These are phyloP conservation scores for Prionailurus bengalensis DNA, from an alignment of 2,113 vertebrate species.

Conservation along the genomic window DNA sequence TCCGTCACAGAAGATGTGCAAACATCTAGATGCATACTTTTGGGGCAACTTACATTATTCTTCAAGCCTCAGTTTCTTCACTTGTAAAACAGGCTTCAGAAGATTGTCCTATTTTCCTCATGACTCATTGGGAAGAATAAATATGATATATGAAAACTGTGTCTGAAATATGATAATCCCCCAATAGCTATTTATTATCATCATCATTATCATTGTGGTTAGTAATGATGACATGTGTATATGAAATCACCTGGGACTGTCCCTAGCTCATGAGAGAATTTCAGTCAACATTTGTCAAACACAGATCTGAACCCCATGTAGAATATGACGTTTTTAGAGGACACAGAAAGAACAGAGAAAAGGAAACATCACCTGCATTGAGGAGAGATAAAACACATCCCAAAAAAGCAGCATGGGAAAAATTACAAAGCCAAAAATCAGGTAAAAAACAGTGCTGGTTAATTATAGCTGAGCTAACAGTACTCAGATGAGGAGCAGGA, in stretches of 20 bases:
- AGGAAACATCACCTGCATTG: not conserved
- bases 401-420: not conserved
- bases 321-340: not conserved
- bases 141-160: not conserved
- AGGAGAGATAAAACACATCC: not conserved
- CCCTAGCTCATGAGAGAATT: not conserved
- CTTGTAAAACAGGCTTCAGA: not conserved
- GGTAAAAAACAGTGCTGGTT: not conserved
- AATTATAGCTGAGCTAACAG: not conserved
- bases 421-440: not conserved
- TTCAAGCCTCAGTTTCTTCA: not conserved
- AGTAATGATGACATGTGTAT: not conserved
- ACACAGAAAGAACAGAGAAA: not conserved
- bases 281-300: not conserved
- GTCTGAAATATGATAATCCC: not conserved
- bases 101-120: not conserved
- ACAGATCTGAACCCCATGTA: not conserved
- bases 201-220: not conserved
- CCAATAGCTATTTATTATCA: not conserved
- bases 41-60: not conserved
- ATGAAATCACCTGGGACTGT: not conserved
- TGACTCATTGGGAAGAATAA: not conserved
- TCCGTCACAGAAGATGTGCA: rapidly evolving
- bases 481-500: rapidly evolving
- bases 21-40: no score